Percentiles rank a stretch among this genome's conserved stretches.
Evolutionary conservation across 1,140 invertebrate genomes (phyloP).

Genomic region (Heliconius melpomene): DNA sequence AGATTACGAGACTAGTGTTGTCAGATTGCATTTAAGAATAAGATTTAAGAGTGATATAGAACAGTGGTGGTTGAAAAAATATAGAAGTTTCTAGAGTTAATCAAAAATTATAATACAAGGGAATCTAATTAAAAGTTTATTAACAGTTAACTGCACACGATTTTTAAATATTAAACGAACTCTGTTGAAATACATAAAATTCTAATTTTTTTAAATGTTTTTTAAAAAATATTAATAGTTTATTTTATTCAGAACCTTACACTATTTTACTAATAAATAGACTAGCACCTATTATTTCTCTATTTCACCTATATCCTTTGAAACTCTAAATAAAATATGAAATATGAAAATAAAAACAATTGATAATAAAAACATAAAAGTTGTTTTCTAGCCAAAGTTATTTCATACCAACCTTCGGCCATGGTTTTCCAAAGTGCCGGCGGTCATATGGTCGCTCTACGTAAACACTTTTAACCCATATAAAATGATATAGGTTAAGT

Average conservation of each 20-base stretch:
- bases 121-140: background rate
- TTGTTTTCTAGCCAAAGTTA: background rate
- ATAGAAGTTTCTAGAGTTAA: background rate
- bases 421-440: conserved; percentile 16
- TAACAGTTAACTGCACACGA: background rate
- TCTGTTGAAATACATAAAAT: too few species aligned
- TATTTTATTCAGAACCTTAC: too few species aligned
- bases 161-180: too few species aligned
- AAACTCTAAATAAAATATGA: too few species aligned
- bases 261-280: too few species aligned
- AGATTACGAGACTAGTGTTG: conserved; percentile 23
- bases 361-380: background rate
- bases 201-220: too few species aligned
- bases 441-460: conserved; percentile 23
- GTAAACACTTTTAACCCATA: conserved; percentile 30
- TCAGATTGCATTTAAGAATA: conserved; percentile 12
- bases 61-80: background rate
- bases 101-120: background rate
- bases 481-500: conserved; percentile 37
- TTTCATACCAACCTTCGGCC: background rate
- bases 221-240: too few species aligned
- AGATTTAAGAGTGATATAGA: conserved; percentile 1
- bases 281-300: too few species aligned
- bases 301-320: too few species aligned
- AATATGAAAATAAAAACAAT: background rate